These are phyloP conservation scores for Lepidonotus clava DNA, from an alignment of 2,888 invertebrate species.

Conservation along the genomic window DNA sequence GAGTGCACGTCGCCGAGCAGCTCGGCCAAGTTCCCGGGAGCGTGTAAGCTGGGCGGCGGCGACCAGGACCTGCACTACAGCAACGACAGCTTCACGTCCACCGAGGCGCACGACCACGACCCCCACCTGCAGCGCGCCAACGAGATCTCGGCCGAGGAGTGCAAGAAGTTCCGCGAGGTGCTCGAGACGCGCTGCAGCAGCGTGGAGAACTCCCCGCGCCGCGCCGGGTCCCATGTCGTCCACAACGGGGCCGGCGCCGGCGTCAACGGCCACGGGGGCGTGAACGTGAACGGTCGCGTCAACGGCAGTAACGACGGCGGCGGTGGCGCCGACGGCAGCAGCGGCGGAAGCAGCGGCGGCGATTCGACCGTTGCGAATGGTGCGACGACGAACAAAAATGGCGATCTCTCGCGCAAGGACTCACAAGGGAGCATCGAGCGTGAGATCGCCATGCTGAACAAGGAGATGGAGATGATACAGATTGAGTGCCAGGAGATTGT, in stretches of 20 bases:
- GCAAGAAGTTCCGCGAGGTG: constrained; percentile 75
- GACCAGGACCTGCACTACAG: constrained; percentile 78
- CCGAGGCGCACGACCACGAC: constrained; percentile 65
- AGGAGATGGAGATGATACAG: constrained; percentile 84
- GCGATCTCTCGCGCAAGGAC: constrained; percentile 66
- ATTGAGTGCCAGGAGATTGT: constrained; percentile 82
- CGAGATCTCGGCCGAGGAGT: constrained; percentile 73
- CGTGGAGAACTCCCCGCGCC: constrained; percentile 59
- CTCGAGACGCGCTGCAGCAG: constrained; percentile 72
- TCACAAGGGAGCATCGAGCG: constrained; percentile 81
- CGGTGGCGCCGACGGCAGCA: not conserved
- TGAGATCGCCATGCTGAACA: constrained; percentile 83
- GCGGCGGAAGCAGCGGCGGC: not conserved
- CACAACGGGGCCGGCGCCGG: not conserved
- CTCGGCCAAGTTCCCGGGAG: constrained; percentile 43
- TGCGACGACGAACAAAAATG: not conserved
- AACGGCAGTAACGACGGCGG: not conserved
- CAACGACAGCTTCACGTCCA: constrained; percentile 75
- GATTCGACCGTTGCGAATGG: not conserved
- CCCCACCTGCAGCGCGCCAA: constrained; percentile 64
- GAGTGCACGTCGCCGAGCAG: constrained; percentile 68
- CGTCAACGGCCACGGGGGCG: too few species aligned
- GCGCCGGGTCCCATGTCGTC: not conserved
- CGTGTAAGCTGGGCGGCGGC: constrained; percentile 70
- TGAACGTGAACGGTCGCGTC: not conserved